Conservation (phyloP, 2,797 vertebrate species). For the Falco biarmicus region DNA sequence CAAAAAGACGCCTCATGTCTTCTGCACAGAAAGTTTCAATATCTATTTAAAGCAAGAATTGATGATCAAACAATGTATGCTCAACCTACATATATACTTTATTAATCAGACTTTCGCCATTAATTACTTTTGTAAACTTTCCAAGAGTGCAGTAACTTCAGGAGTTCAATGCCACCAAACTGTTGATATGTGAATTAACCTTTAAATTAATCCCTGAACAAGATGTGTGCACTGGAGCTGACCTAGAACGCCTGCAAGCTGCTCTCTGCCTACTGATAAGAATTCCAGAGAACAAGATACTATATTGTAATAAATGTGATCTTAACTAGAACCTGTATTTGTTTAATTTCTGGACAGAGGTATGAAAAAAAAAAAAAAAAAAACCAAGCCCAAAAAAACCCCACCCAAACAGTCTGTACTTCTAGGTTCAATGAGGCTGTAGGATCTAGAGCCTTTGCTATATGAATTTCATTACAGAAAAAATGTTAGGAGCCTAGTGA, state of each 20-base stretch:
- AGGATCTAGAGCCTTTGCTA: neutral
- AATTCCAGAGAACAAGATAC: neutral
- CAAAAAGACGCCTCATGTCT: neutral
- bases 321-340: neutral
- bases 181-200: neutral
- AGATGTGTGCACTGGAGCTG: neutral
- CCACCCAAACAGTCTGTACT: neutral
- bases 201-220: neutral
- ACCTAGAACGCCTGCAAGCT: neutral
- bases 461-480: neutral
- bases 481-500: neutral
- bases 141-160: neutral
- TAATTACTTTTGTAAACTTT: neutral
- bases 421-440: neutral
- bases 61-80: too few species aligned
- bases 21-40: neutral
- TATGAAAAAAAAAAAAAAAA: neutral
- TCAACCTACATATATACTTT: neutral
- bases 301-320: neutral
- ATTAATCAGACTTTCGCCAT: neutral
- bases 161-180: neutral
- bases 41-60: neutral
- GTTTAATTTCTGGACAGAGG: neutral
- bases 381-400: too few species aligned
- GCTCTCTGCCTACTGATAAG: neutral